Conservation (phyloP, 2,888 invertebrate genomes). For the Tromatobia lineatoria region DNA sequence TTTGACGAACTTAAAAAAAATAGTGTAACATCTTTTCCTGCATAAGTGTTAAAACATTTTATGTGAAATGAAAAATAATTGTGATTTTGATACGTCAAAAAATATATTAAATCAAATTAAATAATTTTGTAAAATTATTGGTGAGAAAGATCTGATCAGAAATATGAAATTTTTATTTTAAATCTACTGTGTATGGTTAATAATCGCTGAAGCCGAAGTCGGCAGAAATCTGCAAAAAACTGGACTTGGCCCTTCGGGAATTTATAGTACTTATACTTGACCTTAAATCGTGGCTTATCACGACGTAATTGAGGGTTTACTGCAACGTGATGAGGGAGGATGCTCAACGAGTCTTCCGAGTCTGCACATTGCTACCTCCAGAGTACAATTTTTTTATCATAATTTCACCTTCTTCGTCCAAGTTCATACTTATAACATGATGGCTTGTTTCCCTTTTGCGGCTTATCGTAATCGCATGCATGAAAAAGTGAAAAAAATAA, state of each 20-base stretch:
- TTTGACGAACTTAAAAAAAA: too few species aligned
- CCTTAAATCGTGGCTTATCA: slow-evolving; percentile 76
- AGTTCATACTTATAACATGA: slow-evolving; percentile 57
- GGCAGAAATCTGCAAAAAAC: background rate
- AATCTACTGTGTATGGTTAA: background rate
- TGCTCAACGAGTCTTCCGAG: slow-evolving; percentile 15
- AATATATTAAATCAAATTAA: too few species aligned
- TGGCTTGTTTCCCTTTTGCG: slow-evolving; percentile 52
- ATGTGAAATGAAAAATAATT: too few species aligned
- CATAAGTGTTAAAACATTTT: too few species aligned
- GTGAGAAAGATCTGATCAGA: background rate
- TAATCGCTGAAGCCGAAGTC: background rate
- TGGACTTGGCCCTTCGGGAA: background rate
- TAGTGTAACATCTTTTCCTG: too few species aligned
- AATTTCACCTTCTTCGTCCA: slow-evolving; percentile 41
- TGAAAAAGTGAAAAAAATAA: slow-evolving; percentile 31
- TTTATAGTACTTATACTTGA: slow-evolving; percentile 62
- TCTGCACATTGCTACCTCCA: slow-evolving; percentile 8
- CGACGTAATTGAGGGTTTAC: slow-evolving; percentile 76
- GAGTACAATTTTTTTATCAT: slow-evolving; percentile 34
- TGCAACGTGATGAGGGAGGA: slow-evolving; percentile 42
- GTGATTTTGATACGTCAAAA: background rate
- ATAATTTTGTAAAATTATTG: too few species aligned
- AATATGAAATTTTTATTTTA: background rate
- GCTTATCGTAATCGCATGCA: slow-evolving; percentile 63